Conservation (phyloP, 2,888 invertebrate species). For the Villa cingulata region DNA sequence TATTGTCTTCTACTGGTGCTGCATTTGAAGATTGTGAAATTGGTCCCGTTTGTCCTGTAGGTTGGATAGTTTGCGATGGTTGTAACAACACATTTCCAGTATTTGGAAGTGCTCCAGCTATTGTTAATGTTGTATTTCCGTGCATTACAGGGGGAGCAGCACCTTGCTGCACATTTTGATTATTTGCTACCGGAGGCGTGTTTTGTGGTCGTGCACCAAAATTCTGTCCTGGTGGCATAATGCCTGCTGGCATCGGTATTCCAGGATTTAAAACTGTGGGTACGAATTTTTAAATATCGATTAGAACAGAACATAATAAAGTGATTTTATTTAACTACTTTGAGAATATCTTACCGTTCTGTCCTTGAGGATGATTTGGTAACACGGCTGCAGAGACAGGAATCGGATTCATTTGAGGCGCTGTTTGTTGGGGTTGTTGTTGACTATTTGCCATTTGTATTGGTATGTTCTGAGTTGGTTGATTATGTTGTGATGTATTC, state of each 20-base stretch:
- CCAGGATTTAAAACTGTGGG: background rate
- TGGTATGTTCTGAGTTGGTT: constrained; percentile 18
- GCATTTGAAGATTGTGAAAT: background rate
- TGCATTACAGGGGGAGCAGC: constrained; percentile 2
- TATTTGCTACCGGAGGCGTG: background rate
- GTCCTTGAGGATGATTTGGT: constrained; percentile 16
- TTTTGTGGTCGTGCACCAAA: background rate
- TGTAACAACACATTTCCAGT: background rate
- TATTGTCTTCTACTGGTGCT: background rate
- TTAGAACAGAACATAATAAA: background rate
- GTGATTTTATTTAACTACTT: too few relatives aligned
- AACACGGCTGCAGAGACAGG: constrained; percentile 19
- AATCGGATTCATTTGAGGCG: constrained; percentile 19
- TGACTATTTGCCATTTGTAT: constrained; percentile 7
- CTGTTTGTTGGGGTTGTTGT: constrained; percentile 16
- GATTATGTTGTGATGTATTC: constrained; percentile 18
- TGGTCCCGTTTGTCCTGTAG: background rate
- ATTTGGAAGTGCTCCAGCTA: constrained; percentile 6
- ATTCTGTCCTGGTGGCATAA: background rate
- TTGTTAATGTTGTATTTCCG: constrained; percentile 7
- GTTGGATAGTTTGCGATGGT: background rate
- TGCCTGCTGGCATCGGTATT: background rate
- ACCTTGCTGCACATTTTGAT: background rate
- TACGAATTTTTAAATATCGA: background rate
- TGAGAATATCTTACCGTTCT: constrained; percentile 9